phyloP scores from a whole-genome alignment of 2,888 invertebrate species.

The Carpatolechia fugitivella region DNA sequence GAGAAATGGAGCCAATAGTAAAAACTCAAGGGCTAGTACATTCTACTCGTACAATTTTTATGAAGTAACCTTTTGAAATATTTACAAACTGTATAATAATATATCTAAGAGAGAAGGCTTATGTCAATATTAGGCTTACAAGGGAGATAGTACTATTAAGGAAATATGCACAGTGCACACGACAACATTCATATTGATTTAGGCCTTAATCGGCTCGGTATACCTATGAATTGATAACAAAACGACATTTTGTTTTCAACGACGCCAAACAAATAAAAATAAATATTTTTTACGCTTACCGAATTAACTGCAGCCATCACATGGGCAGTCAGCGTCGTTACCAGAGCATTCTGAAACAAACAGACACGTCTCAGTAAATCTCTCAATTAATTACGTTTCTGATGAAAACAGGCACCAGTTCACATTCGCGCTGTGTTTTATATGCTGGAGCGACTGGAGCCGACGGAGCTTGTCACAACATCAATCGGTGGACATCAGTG shows the following conservation, averaged over 20 bases:
- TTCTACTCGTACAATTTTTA: no score
- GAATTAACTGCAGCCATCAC: constrained; percentile 84
- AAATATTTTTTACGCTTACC: constrained; percentile 63
- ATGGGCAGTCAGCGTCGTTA: constrained; percentile 44
- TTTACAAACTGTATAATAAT: no score
- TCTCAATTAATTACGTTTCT: constrained; percentile 18
- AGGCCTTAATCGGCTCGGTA: no score
- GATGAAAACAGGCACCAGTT: constrained; percentile 16
- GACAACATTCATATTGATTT: no score
- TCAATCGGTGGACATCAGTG: neutral
- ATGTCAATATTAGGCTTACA: no score
- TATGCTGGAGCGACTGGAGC: constrained; percentile 17
- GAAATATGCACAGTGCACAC: no score
- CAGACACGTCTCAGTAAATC: constrained; percentile 12
- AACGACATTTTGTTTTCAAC: neutral
- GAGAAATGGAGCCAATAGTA: no score
- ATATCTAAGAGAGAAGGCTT: no score
- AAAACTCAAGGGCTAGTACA: no score
- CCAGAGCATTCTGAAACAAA: constrained; percentile 69
- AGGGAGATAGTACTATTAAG: no score
- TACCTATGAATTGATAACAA: no score
- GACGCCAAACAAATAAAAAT: constrained; percentile 27
- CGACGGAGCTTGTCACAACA: constrained; percentile 9
- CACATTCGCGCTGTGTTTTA: constrained; percentile 19
- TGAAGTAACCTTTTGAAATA: no score